Conservation (phyloP, 2,797 vertebrate genomes). For the Carapus acus region DNA sequence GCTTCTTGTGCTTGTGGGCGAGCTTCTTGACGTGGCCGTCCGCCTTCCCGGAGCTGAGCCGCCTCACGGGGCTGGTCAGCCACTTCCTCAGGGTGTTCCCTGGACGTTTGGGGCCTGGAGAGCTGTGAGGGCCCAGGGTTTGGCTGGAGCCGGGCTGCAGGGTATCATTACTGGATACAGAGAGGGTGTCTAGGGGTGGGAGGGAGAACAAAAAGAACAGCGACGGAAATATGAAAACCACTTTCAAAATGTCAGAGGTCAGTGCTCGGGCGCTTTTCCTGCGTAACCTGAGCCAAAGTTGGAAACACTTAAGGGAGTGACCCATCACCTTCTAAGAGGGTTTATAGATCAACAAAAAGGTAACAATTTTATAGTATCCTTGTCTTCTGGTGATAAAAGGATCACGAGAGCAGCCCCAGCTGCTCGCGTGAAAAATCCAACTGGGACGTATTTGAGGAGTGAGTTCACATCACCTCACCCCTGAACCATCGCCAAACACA, state of each 20-base stretch:
- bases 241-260: background rate
- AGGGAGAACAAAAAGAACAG: background rate
- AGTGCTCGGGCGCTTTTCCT: background rate
- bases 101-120: conserved; percentile 88
- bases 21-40: conserved; percentile 93
- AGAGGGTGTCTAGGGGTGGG: conserved; percentile 80
- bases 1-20: conserved; percentile 97
- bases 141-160: conserved; percentile 87
- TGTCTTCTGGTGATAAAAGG: background rate
- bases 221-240: background rate
- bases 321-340: conserved; percentile 17
- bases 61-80: conserved; percentile 93
- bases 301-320: conserved; percentile 1
- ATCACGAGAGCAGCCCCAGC: background rate
- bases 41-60: conserved; percentile 94
- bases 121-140: conserved; percentile 79
- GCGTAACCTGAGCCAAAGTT: conserved; percentile 17
- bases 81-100: conserved; percentile 95
- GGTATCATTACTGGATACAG: conserved; percentile 89
- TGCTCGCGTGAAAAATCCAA: too few relatives aligned
- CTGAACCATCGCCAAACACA: too few relatives aligned
- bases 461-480: too few relatives aligned
- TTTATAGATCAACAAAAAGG: conserved; percentile 17
- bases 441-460: too few relatives aligned
- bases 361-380: conserved; percentile 10